Percentiles rank a stretch among this genome's conserved stretches.
Evolutionary conservation across 2,888 invertebrate genomes (phyloP).

Genomic region (Stenotaenia linearis): DNA sequence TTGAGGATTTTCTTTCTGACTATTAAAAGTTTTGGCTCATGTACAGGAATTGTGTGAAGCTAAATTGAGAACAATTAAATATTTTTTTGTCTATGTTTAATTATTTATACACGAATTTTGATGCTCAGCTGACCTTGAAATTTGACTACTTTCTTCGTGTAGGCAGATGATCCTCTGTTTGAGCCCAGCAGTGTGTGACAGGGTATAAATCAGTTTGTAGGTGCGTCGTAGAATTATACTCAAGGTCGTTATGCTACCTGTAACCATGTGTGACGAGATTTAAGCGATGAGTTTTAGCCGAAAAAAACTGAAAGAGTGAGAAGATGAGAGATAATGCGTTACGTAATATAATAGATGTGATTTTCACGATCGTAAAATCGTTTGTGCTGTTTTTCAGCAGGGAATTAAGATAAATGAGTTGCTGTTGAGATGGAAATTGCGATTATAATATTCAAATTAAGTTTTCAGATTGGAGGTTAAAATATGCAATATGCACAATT

Average conservation of each 20-base stretch:
- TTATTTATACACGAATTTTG: neutral
- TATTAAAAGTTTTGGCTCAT: neutral
- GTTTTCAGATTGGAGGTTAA: too few relatives aligned
- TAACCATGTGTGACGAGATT: constrained; percentile 10
- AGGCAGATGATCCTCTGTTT: constrained; percentile 7
- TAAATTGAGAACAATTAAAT: neutral
- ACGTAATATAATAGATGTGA: neutral
- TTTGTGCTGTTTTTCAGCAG: neutral
- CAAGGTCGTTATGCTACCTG: constrained; percentile 19
- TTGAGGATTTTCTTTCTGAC: neutral
- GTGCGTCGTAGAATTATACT: constrained; percentile 22
- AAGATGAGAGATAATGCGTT: neutral
- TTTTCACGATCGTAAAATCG: neutral
- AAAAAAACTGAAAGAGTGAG: neutral
- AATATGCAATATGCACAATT: too few relatives aligned
- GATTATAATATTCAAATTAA: too few relatives aligned
- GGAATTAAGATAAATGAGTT: too few relatives aligned
- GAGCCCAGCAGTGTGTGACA: neutral
- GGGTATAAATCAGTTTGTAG: constrained; percentile 13
- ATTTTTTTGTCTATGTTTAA: neutral
- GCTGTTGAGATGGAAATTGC: too few relatives aligned
- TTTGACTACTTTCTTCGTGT: constrained; percentile 7
- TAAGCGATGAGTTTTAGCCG: neutral
- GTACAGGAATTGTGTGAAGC: neutral
- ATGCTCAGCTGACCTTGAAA: constrained; percentile 5